Evolutionary conservation across 2,888 invertebrate species (phyloP), one percentile per base, ranked within the genome.

Genomic region (Hyposoter didymator): DNA sequence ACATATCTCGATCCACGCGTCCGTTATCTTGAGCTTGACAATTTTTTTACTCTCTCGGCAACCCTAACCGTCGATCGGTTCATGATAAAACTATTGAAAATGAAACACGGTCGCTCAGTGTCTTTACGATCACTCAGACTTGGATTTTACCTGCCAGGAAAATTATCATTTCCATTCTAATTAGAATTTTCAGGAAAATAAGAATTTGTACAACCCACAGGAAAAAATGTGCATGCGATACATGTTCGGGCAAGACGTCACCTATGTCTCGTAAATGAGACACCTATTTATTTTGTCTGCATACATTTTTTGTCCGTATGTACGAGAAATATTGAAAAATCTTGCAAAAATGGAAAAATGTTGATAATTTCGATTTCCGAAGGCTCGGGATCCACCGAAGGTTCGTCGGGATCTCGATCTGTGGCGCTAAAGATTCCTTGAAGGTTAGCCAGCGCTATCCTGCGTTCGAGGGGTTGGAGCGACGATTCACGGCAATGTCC

Each of bases 1-100:
- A 17, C 19, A 35, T 62, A 75, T 75, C 32, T 62, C 12, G 28
- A 28, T 59, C n/a, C 59, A 39, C 12, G 62, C 62, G 14, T 64
- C 28, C 32, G 12, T 32, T 62, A n/a, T 72, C 28, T 45, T 17
- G 14, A 19, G 45, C 14, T 62, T n/a, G 2, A 32, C 32, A 12
- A 4, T n/a, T 17, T 47, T 19, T 32, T 28, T 28, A 32, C 5
- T 32, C n/a, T n/a, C 7, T 74, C 62, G n/a, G 32, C 19, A 45
- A 47, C 4, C 17, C 62, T 6, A 28, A 14, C 22, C 14, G 28
- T 14, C 14, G 14, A 32, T 75, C n/a, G 5, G 62, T 47, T 28
- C 2, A 8, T 22, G 43, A 45, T 22, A 14, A 62, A 32, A 62
- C 62, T 14, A 12, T 64, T 32, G 62, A 19, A 12, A 47, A 64